A percentile compares a stretch with the other conserved stretches of the same genome.
These are phyloP conservation scores for Lampris incognitus DNA, from an alignment of 2,113 vertebrate species.

Conservation along the genomic window DNA sequence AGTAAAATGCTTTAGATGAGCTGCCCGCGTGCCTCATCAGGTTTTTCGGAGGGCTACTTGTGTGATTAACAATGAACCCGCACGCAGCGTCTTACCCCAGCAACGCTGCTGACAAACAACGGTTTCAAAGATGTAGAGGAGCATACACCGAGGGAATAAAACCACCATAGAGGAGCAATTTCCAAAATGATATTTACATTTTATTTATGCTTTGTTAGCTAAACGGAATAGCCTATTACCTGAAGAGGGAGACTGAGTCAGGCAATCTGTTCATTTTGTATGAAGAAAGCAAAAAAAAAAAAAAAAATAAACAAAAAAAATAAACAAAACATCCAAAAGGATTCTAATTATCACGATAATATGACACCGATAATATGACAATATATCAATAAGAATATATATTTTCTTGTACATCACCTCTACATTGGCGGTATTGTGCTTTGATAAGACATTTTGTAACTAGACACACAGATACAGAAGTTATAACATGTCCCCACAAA, in stretches of 20 bases:
- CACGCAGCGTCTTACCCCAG: conserved; percentile 34
- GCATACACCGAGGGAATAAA: conserved; percentile 50
- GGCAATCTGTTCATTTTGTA: conserved; percentile 75
- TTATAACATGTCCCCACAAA: conserved; percentile 57
- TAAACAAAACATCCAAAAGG: conserved; percentile 44
- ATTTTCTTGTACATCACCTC: conserved; percentile 80
- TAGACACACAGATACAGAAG: conserved; percentile 77
- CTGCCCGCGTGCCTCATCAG: conserved; percentile 32
- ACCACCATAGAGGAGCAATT: conserved; percentile 53
- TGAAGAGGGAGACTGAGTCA: conserved; percentile 76
- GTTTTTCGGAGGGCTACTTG: conserved; percentile 36
- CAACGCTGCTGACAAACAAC: conserved; percentile 29
- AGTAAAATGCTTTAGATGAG: conserved; percentile 32
- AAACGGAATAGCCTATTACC: conserved; percentile 81
- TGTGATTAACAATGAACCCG: conserved; percentile 43
- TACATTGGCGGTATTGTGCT: conserved; percentile 85
- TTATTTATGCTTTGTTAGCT: conserved; percentile 82
- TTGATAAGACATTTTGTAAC: conserved; percentile 81
- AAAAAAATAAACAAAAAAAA: background rate
- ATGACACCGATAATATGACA: conserved; percentile 75
- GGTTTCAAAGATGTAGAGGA: background rate
- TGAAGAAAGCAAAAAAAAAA: conserved; percentile 76
- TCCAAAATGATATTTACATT: conserved; percentile 79
- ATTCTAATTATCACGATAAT: conserved; percentile 73
- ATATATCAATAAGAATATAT: conserved; percentile 81